These are phyloP conservation scores for Epinotia ramella DNA, from an alignment of 2,888 invertebrate genomes.

Conservation along the genomic window DNA sequence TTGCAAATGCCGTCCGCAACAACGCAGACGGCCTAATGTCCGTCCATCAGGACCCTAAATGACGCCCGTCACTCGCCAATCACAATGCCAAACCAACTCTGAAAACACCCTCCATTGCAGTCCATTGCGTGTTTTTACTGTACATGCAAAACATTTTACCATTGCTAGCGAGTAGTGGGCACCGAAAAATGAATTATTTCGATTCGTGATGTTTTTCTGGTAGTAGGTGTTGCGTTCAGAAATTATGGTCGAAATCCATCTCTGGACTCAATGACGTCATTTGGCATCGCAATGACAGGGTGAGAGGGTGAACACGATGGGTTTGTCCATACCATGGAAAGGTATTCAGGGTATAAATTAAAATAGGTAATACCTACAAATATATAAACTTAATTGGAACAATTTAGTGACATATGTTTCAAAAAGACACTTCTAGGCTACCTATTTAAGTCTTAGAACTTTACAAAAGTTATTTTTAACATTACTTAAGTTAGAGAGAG, in stretches of 20 bases:
- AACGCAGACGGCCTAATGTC: conserved; percentile 82
- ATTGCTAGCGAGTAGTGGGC: conserved; percentile 56
- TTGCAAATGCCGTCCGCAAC: conserved; percentile 77
- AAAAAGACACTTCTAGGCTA: too few species aligned
- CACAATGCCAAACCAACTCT: conserved; percentile 53
- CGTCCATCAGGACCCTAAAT: conserved; percentile 82
- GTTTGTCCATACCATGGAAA: conserved; percentile 60
- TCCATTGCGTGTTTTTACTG: conserved; percentile 56
- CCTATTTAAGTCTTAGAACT: too few species aligned
- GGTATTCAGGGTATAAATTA: conserved; percentile 26
- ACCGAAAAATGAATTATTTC: conserved; percentile 24
- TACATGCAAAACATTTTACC: background rate
- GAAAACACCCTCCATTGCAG: conserved; percentile 32
- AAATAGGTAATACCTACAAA: conserved; percentile 6
- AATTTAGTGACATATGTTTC: background rate
- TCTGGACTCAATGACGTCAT: conserved; percentile 81
- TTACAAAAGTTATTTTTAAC: background rate
- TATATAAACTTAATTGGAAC: background rate
- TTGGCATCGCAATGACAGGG: conserved; percentile 79
- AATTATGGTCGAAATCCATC: conserved; percentile 83
- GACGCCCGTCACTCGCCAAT: conserved; percentile 81
- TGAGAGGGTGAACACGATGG: conserved; percentile 70
- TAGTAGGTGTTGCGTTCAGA: conserved; percentile 69
- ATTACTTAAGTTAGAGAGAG: background rate
- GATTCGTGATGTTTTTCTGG: conserved; percentile 44